Evolutionary conservation across 2,888 invertebrate genomes (phyloP).

Genomic region (Pseudoips prasinana): DNA sequence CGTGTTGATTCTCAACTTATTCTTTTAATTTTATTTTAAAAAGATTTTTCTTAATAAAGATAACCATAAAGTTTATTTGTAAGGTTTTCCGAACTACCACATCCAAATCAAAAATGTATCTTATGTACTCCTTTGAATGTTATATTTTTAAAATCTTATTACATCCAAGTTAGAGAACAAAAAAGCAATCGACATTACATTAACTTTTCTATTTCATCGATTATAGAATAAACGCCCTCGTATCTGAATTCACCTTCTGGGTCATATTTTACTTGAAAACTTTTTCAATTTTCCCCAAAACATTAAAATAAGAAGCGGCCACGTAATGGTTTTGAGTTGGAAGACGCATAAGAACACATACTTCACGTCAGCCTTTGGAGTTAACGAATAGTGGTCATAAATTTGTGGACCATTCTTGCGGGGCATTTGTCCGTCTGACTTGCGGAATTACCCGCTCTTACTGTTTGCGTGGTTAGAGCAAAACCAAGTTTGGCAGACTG

Average conservation of each 20-base stretch:
- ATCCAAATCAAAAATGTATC: no score
- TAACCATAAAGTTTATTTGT: no score
- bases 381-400: constrained; percentile 62
- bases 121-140: no score
- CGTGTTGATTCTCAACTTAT: no score
- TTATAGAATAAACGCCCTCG: no score
- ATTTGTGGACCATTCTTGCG: constrained; percentile 59
- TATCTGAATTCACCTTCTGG: constrained; percentile 4
- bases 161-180: no score
- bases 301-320: constrained; percentile 28
- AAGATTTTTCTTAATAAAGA: no score
- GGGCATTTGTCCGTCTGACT: constrained; percentile 64
- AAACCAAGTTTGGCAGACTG: constrained; percentile 20
- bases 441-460: constrained; percentile 34
- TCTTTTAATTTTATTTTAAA: no score
- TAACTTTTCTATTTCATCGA: no score
- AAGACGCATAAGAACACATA: constrained; percentile 49
- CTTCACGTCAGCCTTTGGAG: constrained; percentile 47
- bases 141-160: no score
- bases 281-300: constrained; percentile 23
- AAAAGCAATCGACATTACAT: no score
- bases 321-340: constrained; percentile 22
- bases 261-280: constrained; percentile 2
- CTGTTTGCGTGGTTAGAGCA: constrained; percentile 40
- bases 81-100: no score